Conservation (phyloP, 2,888 invertebrate species). For the Thymelicus lineola region DNA sequence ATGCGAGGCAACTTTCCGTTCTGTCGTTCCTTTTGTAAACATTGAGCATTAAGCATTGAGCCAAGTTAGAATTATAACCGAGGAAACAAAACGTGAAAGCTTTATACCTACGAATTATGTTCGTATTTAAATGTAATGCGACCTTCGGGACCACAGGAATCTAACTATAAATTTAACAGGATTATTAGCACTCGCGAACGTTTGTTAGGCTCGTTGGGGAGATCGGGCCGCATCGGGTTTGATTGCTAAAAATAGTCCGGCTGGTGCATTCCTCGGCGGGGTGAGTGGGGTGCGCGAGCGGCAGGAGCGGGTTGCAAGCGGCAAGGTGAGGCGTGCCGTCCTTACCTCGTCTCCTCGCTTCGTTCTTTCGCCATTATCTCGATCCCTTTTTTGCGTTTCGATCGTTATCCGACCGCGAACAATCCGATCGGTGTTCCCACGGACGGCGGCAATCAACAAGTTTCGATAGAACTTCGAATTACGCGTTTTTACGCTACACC, state of each 20-base stretch:
- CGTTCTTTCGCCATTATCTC: conserved; percentile 70
- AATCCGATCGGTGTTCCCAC: conserved; percentile 76
- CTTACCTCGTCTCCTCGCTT: conserved; percentile 65
- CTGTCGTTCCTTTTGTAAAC: neutral
- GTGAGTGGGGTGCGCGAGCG: conserved; percentile 10
- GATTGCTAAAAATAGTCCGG: conserved; percentile 80
- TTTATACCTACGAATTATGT: conserved; percentile 16
- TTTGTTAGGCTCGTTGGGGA: conserved; percentile 59
- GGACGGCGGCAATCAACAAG: conserved; percentile 67
- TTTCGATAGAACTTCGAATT: conserved; percentile 70
- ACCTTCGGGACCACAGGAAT: conserved; percentile 28
- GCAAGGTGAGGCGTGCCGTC: conserved; percentile 57
- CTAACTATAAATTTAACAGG: conserved; percentile 46
- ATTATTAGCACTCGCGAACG: conserved; percentile 60
- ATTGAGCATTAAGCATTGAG: conserved; percentile 38
- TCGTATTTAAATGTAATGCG: conserved; percentile 32
- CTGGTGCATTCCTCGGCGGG: conserved; percentile 64
- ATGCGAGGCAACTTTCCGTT: neutral
- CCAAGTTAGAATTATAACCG: conserved; percentile 1
- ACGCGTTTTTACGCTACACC: conserved; percentile 60
- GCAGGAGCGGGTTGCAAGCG: conserved; percentile 49
- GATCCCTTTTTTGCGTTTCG: conserved; percentile 81
- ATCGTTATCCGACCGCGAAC: conserved; percentile 81
- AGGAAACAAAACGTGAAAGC: conserved; percentile 12
- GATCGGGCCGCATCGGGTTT: conserved; percentile 67